Evolutionary conservation across 2,797 vertebrate genomes (phyloP).

Genomic region (Xenops minutus): DNA sequence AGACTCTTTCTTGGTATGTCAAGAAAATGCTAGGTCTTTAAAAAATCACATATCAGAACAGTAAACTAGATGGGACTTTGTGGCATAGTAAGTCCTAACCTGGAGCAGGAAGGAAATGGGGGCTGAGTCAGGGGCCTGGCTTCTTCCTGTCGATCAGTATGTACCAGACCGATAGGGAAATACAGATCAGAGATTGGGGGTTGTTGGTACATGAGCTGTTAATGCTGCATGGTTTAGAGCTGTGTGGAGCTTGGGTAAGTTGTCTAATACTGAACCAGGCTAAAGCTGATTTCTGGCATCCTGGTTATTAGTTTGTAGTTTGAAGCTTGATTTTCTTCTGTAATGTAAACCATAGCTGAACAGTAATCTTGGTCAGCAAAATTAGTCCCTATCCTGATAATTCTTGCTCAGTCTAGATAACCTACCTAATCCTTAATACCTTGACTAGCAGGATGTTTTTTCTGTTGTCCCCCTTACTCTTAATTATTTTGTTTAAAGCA

Average conservation of each 20-base stretch:
- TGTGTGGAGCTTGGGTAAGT: not conserved
- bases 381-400: not conserved
- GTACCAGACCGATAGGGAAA: not conserved
- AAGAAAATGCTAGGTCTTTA: not conserved
- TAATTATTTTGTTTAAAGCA: not conserved
- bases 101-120: constrained; percentile 39
- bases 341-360: not conserved
- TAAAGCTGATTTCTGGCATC: not conserved
- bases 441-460: not conserved
- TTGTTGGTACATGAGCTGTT: not conserved
- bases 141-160: not conserved
- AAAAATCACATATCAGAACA: not conserved
- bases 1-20: not conserved
- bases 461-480: not conserved
- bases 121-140: not conserved
- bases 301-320: not conserved
- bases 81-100: not conserved
- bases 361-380: not conserved
- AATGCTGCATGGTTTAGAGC: not conserved
- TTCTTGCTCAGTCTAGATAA: not conserved
- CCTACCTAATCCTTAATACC: not conserved
- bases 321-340: not conserved
- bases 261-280: not conserved
- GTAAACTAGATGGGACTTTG: not conserved
- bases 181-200: not conserved